phyloP scores from a whole-genome alignment of 2,888 invertebrate species.

The Volucella zonaria region DNA sequence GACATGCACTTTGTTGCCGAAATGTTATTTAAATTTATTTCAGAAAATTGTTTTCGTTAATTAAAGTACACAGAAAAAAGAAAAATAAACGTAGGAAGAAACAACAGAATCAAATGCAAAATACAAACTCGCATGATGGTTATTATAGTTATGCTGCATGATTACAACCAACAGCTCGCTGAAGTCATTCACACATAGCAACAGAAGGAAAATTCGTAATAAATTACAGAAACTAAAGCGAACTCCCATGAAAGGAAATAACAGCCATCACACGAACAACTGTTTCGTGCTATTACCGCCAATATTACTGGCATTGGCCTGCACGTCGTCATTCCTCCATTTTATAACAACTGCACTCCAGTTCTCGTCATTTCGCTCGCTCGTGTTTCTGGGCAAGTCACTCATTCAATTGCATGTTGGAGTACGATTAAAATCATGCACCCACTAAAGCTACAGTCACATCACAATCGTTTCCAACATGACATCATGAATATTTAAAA shows the following conservation, averaged over 20 bases:
- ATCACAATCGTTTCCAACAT: slow-evolving; percentile 63
- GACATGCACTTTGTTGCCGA: no score
- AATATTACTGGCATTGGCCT: slow-evolving; percentile 14
- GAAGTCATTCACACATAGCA: slow-evolving; percentile 2
- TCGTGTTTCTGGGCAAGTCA: slow-evolving; percentile 12
- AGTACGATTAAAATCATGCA: slow-evolving; percentile 68
- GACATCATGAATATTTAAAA: slow-evolving; percentile 58
- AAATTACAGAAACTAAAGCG: slow-evolving; percentile 54
- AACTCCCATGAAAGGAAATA: slow-evolving; percentile 59
- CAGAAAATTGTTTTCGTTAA: no score
- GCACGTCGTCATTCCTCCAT: neutral
- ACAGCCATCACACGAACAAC: slow-evolving; percentile 47
- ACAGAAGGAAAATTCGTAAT: slow-evolving; percentile 38
- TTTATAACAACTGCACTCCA: slow-evolving; percentile 30
- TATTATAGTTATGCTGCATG: no score
- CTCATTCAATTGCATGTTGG: slow-evolving; percentile 67
- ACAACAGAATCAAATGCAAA: no score
- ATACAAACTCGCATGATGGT: no score
- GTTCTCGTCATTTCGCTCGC: slow-evolving; percentile 5
- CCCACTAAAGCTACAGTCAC: slow-evolving; percentile 53
- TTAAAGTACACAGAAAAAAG: no score
- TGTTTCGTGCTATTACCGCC: slow-evolving; percentile 21
- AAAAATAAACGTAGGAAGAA: no score
- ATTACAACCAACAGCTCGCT: neutral
- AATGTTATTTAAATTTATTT: no score